Evolutionary conservation across 2,888 invertebrate genomes (phyloP), one percentile per base, ranked within the genome.

Genomic region (Cenopis cana): DNA sequence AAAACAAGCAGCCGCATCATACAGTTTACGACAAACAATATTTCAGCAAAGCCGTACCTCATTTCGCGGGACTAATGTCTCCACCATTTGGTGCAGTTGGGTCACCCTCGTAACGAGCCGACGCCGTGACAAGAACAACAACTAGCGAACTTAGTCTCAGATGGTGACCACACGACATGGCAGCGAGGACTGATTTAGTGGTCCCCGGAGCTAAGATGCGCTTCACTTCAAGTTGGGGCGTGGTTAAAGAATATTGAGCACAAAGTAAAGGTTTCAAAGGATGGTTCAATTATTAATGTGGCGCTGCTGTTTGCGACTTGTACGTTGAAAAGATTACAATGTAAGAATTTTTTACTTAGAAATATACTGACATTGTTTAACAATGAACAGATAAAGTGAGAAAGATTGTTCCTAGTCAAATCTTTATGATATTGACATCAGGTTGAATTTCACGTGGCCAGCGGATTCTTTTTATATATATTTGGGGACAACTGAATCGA

Each of bases 121-220:
- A 6, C 65, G 55, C 36, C 71, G 71, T 71, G 71, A 71, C 71
- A 67, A 67, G 71, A 71, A 71, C 71, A 70, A 70, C 69, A 71
- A 71, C 60, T 61, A 71, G 65, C 61, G 67, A 70, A 70, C 60
- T 71, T 71, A 49, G 67, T 61, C 71, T 71, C 71, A 71, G 71
- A 71, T 71, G 71, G 71, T 71, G 71, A 71, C 71, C 71, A 71
- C 66, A 60, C 55, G 60, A 66, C 60, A 38, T 36, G 62, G 69
- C 57, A 55, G 55, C 60, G 54, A 49, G 66, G 71, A 67, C 71
- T 71, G 71, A 71, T 71, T 71, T 71, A 71, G 66, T 61, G 67
- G 71, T 67, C 71, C 71, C 71, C 14, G 38, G 71, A 61, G 55
- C 61, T 61, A 66, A 46, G 59, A 70, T 50, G 61, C 67, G 67